These are phyloP conservation scores for cat (Felis catus) DNA, from an alignment of 2,113 vertebrate species.

Conservation along the genomic window DNA sequence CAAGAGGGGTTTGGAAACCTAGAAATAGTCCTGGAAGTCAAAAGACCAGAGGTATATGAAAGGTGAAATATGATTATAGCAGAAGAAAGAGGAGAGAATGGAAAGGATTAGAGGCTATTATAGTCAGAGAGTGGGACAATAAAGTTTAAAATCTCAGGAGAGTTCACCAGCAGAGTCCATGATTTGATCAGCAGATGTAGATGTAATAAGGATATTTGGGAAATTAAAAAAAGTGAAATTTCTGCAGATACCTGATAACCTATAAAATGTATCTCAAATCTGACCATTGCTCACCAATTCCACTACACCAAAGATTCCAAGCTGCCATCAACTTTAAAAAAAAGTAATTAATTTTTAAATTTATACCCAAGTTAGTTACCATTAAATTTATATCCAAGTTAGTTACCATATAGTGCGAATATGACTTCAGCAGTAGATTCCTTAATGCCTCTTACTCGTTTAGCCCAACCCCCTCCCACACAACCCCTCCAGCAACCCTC, in stretches of 20 bases:
- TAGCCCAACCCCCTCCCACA: too few species aligned
- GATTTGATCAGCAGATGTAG: background rate
- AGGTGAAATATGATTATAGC: background rate
- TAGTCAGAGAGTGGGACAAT: background rate
- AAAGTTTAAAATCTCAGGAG: background rate
- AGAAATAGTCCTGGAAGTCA: background rate
- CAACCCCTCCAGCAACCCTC: too few species aligned
- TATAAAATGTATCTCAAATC: background rate
- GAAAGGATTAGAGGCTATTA: background rate
- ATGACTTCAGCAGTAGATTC: too few species aligned
- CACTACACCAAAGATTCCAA: background rate
- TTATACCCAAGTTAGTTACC: too few species aligned
- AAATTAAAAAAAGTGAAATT: background rate
- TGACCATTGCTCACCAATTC: background rate
- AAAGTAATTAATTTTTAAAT: too few species aligned
- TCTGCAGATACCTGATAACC: background rate
- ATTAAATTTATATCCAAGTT: too few species aligned
- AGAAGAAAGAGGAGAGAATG: constrained; percentile 1
- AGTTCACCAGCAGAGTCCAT: background rate
- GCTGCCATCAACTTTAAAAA: background rate
- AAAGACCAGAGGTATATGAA: background rate
- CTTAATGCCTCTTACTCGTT: too few species aligned
- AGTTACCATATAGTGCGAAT: too few species aligned
- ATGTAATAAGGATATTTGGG: background rate
- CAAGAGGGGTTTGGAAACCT: background rate